Base-by-base conservation (phyloP, 2,113 vertebrate species). In the Hemiprocne comata region DNA sequence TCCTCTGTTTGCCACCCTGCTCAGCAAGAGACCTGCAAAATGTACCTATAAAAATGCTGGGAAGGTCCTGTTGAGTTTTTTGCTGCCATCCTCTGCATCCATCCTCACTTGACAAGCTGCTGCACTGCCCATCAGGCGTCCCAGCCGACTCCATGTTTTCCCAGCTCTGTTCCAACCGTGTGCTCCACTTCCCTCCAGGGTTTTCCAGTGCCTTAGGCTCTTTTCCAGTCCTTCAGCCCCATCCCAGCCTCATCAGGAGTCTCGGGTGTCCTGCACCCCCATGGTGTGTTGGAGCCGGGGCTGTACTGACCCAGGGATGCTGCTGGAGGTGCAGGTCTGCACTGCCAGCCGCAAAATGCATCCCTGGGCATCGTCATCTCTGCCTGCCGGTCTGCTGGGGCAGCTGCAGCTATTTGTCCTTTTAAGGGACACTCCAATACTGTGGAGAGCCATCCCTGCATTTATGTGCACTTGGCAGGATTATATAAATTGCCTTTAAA, bases 401-500 rank as follows among this genome's bases (percentile, higher is more conserved):
- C 38, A 17, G 80, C 66, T 1, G 0, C 66, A 75, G 65, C 70
- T 90, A 12, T 87, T 84, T 87, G 89, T 94, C 89, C 94, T 91
- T 96, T 94, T 94, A 94, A 95, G 95, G 93, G 90, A 77, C 81
- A n/a, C 83, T 90, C 73, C 3, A 46, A 33, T 0, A 3, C 94
- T 87, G 92, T 74, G 14, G 71, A 93, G 48, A 89, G 74, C 92
- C 92, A 67, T 93, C 93, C 94, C 72, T 1, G 0, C 85, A 3
- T 94, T 94, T 95, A 91, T 96, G 55, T 85, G 94, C 2, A 3
- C 57, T 94, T 97, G 95, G 94, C 89, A 96, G 90, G 84, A 94
- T 97, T 96, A 76, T 93, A 95, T 96, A 93, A 95, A 96, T 95
- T 95, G 93, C 95, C 93, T 97, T 97, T 95, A 95, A 94, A 97